phyloP scores from a whole-genome alignment of 2,113 vertebrate genomes.

The Danio rerio region GRCz12tu NC_133188.1:20914001-20914500 shows the following conservation, averaged over 20 bases:
- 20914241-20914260: constrained; percentile 6
- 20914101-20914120: not conserved
- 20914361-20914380: not conserved
- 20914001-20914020: not conserved
- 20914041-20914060: too few species aligned
- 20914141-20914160: not conserved
- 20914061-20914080: not conserved
- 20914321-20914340: constrained; percentile 13
- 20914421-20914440: constrained; percentile 31
- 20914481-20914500: constrained; percentile 40
- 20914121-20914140: not conserved
- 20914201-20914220: not conserved
- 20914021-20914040: too few species aligned
- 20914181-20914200: not conserved
- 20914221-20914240: not conserved
- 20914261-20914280: not conserved
- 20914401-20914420: constrained; percentile 4
- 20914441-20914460: constrained; percentile 49
- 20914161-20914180: not conserved
- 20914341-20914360: constrained; percentile 6
- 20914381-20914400: constrained; percentile 17
- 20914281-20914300: not conserved
- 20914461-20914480: constrained; percentile 47
- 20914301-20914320: not conserved
- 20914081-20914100: not conserved